These are phyloP conservation scores for Nudaria mundana DNA, from an alignment of 2,888 invertebrate genomes.

Conservation along the genomic window DNA sequence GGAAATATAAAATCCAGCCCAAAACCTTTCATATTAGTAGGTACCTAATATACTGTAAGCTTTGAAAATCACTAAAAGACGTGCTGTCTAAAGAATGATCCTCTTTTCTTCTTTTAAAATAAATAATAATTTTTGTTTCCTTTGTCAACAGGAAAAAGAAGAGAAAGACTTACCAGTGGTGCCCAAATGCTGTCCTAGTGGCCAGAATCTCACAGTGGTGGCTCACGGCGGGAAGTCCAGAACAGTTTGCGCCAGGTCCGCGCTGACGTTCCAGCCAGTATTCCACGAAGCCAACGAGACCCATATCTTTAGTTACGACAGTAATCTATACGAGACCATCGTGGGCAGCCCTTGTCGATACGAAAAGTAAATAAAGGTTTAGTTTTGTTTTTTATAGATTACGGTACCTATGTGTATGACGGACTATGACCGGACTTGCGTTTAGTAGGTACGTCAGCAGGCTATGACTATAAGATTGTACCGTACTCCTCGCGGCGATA, in stretches of 20 bases:
- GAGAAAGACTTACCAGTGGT: conserved; percentile 68
- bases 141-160: conserved; percentile 50
- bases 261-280: conserved; percentile 72
- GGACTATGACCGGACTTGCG: too few relatives aligned
- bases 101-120: too few relatives aligned
- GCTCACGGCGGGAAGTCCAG: conserved; percentile 51
- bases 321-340: conserved; percentile 75
- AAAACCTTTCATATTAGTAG: too few relatives aligned
- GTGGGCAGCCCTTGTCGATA: conserved; percentile 80
- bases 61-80: too few relatives aligned
- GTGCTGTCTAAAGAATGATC: too few relatives aligned
- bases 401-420: too few relatives aligned
- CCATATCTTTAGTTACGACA: conserved; percentile 68
- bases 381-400: conserved; percentile 3
- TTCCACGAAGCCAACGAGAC: conserved; percentile 77
- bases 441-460: too few relatives aligned
- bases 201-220: conserved; percentile 63
- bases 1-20: too few relatives aligned
- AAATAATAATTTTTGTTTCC: neutral
- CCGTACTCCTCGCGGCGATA: too few relatives aligned
- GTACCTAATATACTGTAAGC: too few relatives aligned
- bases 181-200: conserved; percentile 77
- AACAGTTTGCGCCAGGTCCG: conserved; percentile 54
- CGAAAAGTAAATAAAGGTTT: conserved; percentile 66
- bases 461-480: too few relatives aligned